Evolutionary conservation across 2,797 vertebrate genomes (phyloP).

Genomic region (Enteromius argenteus): DNA sequence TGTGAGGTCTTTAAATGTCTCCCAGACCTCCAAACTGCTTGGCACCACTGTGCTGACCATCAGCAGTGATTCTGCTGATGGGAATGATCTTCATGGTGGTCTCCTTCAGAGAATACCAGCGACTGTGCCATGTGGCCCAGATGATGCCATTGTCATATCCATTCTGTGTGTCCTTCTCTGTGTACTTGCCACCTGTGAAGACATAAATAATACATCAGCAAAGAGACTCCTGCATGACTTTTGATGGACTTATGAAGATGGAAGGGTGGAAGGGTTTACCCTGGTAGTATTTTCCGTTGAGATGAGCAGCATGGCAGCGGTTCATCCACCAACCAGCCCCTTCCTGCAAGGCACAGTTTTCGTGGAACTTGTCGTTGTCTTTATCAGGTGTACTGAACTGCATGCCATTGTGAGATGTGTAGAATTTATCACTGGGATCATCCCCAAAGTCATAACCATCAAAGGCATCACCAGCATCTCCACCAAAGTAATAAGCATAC

Average conservation of each 20-base stretch:
- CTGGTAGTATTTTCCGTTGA: conserved; percentile 92
- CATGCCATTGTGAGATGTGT: conserved; percentile 91
- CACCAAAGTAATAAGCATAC: conserved; percentile 84
- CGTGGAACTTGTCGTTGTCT: conserved; percentile 90
- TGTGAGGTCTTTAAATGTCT: conserved; percentile 44
- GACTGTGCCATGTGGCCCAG: conserved; percentile 91
- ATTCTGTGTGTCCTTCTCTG: conserved; percentile 74
- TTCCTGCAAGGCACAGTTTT: conserved; percentile 91
- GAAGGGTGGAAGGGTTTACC: conserved; percentile 74
- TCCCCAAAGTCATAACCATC: conserved; percentile 88
- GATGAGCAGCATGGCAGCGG: conserved; percentile 91
- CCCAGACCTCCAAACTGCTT: conserved; percentile 76
- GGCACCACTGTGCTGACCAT: conserved; percentile 77
- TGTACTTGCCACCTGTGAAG: conserved; percentile 86
- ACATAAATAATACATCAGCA: conserved; percentile 32
- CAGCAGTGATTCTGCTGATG: conserved; percentile 74
- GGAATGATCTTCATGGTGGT: conserved; percentile 96
- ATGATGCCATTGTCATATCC: conserved; percentile 92
- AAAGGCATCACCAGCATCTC: conserved; percentile 92
- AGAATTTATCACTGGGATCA: conserved; percentile 88
- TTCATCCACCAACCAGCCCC: conserved; percentile 99
- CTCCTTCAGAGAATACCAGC: conserved; percentile 96
- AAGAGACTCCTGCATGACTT: neutral
- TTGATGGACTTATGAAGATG: neutral
- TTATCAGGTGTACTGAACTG: conserved; percentile 91